Percentiles rank a stretch among this genome's conserved stretches.
phyloP scores from a whole-genome alignment of 2,888 invertebrate species.

The Oxystoma pomonae region DNA sequence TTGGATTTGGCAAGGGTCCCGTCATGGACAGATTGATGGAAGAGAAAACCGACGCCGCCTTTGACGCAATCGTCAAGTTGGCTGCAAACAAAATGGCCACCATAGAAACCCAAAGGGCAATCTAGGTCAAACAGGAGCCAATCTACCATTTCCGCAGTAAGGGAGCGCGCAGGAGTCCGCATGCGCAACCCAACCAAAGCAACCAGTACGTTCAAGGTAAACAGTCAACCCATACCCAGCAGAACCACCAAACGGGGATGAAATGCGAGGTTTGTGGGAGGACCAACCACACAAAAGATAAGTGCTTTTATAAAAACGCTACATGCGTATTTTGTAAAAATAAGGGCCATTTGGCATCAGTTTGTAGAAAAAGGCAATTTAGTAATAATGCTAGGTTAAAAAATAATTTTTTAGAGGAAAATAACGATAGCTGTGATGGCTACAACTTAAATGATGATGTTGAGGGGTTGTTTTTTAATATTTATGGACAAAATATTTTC shows the following conservation, averaged over 20 bases:
- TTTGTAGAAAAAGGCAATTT: conserved; percentile 4
- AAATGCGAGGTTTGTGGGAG: conserved; percentile 7
- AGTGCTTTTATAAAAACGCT: conserved; percentile 17
- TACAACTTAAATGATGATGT: not conserved
- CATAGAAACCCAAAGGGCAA: not conserved
- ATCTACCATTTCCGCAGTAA: not conserved
- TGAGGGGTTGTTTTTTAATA: too few relatives aligned
- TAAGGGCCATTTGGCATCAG: conserved; percentile 7
- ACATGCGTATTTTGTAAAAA: conserved; percentile 12
- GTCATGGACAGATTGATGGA: conserved; percentile 20
- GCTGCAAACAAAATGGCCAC: conserved; percentile 14
- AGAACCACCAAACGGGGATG: not conserved
- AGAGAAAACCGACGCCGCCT: conserved; percentile 14
- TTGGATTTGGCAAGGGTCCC: conserved; percentile 20
- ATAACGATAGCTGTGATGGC: too few relatives aligned
- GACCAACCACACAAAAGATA: conserved; percentile 14
- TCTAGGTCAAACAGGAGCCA: conserved; percentile 6
- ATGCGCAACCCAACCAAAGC: too few relatives aligned
- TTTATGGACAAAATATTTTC: conserved; percentile 6
- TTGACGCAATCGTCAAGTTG: conserved; percentile 8
- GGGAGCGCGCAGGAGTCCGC: too few relatives aligned
- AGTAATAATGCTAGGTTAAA: not conserved
- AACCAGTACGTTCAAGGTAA: too few relatives aligned
- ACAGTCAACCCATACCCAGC: too few relatives aligned
- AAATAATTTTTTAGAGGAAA: too few relatives aligned